Percentiles rank a stretch among this genome's conserved stretches.
Conservation (phyloP, 1,140 invertebrate genomes). For the Micrasema longulum region DNA sequence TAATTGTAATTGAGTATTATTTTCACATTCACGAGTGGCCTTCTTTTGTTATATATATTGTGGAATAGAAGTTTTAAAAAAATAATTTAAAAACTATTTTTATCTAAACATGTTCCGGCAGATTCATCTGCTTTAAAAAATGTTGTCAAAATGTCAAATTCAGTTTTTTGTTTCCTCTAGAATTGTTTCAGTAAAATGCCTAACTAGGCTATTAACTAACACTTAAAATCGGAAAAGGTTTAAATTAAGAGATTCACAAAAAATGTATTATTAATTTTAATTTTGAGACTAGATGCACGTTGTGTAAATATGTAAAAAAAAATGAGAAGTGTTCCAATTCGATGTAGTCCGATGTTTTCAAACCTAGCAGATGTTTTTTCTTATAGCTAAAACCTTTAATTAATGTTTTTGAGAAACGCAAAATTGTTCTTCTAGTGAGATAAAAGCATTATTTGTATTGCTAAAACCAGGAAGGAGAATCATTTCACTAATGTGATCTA, state of each 20-base stretch:
- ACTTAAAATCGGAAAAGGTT: conserved; percentile 5
- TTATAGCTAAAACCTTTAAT: conserved; percentile 49
- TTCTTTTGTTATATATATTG: conserved; percentile 28
- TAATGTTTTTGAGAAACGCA: conserved; percentile 4
- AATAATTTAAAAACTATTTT: too few relatives aligned
- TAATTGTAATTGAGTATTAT: conserved; percentile 54
- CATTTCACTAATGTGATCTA: conserved; percentile 41
- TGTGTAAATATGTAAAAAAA: conserved; percentile 47
- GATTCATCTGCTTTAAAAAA: too few relatives aligned
- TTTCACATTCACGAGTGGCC: conserved; percentile 51
- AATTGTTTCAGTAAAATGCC: too few relatives aligned
- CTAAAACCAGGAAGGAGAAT: conserved; percentile 4
- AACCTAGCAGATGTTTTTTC: conserved; percentile 49
- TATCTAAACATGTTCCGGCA: too few relatives aligned
- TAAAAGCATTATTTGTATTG: conserved; percentile 4
- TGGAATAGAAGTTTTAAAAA: too few relatives aligned
- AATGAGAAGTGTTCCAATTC: conserved; percentile 12
- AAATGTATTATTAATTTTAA: conserved; percentile 45
- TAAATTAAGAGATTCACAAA: conserved; percentile 40
- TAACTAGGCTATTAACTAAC: too few relatives aligned
- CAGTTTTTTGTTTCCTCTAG: too few relatives aligned
- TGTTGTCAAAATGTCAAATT: too few relatives aligned
- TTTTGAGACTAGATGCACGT: conserved; percentile 22
- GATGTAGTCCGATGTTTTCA: conserved; percentile 36
- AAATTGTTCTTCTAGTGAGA: conserved; percentile 5